Percentiles rank a stretch among this genome's conserved stretches.
These are phyloP conservation scores for Pachypeltis micranthus DNA, from an alignment of 1,140 invertebrate species.

Conservation along the genomic window DNA sequence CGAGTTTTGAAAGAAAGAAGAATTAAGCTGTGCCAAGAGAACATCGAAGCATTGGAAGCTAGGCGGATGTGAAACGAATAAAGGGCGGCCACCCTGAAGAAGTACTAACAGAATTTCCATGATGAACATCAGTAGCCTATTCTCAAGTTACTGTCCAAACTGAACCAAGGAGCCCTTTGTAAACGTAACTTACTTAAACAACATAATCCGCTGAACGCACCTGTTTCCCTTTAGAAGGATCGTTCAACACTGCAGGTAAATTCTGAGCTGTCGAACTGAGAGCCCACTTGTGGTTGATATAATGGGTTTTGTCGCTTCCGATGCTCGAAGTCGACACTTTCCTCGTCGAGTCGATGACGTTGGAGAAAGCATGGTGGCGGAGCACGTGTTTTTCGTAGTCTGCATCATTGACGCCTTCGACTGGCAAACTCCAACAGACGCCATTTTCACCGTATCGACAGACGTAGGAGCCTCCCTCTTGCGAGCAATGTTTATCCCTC, in stretches of 20 bases:
- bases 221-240: slow-evolving; percentile 81
- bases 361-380: slow-evolving; percentile 49
- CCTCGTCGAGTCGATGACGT: neutral
- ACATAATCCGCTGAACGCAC: slow-evolving; percentile 34
- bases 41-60: too few species aligned
- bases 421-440: slow-evolving; percentile 70
- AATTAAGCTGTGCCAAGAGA: too few species aligned
- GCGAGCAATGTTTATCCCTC: slow-evolving; percentile 65
- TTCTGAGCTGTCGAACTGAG: slow-evolving; percentile 80
- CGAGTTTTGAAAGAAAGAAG: too few species aligned
- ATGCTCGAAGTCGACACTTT: slow-evolving; percentile 12
- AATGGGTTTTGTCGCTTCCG: neutral
- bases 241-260: slow-evolving; percentile 89
- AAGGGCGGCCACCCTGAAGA: too few species aligned
- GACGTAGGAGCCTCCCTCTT: slow-evolving; percentile 77
- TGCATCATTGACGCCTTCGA: slow-evolving; percentile 76
- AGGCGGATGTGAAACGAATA: too few species aligned
- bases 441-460: slow-evolving; percentile 82
- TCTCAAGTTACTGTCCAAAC: too few species aligned
- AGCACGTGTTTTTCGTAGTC: slow-evolving; percentile 80
- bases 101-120: too few species aligned
- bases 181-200: too few species aligned
- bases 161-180: too few species aligned
- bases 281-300: slow-evolving; percentile 49
- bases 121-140: too few species aligned